Conservation (phyloP, 2,888 invertebrate genomes). For the Digitonthophagus gazella region DNA sequence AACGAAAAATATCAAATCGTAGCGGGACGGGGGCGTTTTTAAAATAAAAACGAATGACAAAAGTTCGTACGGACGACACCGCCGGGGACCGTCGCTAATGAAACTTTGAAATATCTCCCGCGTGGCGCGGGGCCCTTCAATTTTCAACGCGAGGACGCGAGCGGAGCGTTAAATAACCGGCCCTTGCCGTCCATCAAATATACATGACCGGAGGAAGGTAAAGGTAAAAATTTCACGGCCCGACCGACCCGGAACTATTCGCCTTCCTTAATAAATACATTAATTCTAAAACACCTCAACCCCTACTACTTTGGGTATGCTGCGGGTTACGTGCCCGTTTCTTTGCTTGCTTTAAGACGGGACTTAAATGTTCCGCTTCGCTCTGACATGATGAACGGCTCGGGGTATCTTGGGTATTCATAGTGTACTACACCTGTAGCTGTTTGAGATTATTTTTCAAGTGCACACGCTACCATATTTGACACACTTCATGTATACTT, state of each 20-base stretch:
- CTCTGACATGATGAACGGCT: neutral
- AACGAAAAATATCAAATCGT: neutral
- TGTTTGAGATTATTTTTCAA: no score
- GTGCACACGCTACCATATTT: no score
- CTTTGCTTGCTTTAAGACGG: neutral
- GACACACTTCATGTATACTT: no score
- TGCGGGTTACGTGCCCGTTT: neutral
- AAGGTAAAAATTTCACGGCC: slow-evolving; percentile 14
- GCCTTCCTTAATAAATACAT: slow-evolving; percentile 15
- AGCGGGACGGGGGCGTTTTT: neutral
- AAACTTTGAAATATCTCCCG: slow-evolving; percentile 14
- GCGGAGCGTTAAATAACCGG: slow-evolving; percentile 15
- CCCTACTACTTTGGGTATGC: neutral
- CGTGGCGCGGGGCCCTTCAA: slow-evolving; percentile 1
- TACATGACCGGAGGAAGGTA: slow-evolving; percentile 12
- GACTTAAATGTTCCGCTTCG: neutral
- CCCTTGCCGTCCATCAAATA: slow-evolving; percentile 14
- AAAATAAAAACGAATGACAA: neutral
- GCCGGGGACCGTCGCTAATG: slow-evolving; percentile 12
- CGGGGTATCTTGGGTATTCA: no score
- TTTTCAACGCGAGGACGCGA: slow-evolving; percentile 11
- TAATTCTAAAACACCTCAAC: slow-evolving; percentile 7
- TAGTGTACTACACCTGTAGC: no score
- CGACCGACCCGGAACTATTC: neutral
- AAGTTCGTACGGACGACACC: neutral